Evolutionary conservation across 2,113 vertebrate genomes (phyloP), one percentile per base, ranked within the genome.

Genomic region (Misgurnus anguillicaudatus): DNA sequence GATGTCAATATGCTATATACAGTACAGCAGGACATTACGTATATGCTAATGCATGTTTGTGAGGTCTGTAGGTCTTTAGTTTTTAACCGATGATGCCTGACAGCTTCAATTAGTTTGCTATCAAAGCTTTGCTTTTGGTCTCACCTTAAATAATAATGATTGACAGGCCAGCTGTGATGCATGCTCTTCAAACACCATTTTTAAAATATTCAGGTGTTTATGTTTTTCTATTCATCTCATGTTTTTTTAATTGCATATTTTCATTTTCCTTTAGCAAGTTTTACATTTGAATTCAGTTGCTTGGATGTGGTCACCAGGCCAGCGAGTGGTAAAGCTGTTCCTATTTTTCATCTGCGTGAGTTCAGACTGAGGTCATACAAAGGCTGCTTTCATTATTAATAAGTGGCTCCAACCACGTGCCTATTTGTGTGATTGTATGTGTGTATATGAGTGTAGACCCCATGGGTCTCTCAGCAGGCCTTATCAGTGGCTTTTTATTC

Each of bases 51-150:
- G 65, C 47, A 4, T 16, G 65, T 64, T 75, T 77, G 73, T 21
- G 36, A 60, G 24, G 39, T 8, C 4, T 31, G 5, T 42, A 39
- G 31, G 19, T 8, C 45, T 71, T 74, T 57, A 58, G 75, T 78
- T 73, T 82, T 51, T 7, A 36, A 7, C 45, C 31, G 69, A 79
- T 75, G 55, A 42, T 64, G 6, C 57, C 69, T 75, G 75, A 82
- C 80, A 66, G 80, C 68, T 78, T 45, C 75, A 78, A 66, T 77
- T 83, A 75, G 19, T 41, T 8, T n/a, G 80, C 53, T 14, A 45
- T 19, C 62, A 42, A 19, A 58, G 47, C 55, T 8, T 11, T 36
- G 47, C 17, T 13, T 55, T 16, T 45, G 48, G 41, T 74, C 68
- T 77, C 8, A 71, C 58, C 77, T 48, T 47, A 51, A 70, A 47